Base-by-base conservation (phyloP, 53 echinoderm and acorn worm species). In the Mesocentrotus franciscanus region DNA sequence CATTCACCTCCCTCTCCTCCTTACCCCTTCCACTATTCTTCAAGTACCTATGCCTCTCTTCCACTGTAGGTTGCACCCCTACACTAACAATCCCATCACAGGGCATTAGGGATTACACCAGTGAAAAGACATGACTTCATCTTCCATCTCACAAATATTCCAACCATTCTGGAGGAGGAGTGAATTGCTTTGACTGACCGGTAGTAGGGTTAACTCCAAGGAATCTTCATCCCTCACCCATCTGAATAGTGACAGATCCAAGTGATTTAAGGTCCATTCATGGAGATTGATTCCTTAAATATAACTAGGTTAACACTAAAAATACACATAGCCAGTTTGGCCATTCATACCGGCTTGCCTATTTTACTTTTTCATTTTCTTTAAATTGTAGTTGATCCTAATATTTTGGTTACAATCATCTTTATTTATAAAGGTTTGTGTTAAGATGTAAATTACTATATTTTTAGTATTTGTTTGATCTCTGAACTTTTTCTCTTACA, bases 81-180 rank as follows among this genome's bases (percentile, higher is more conserved):
- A 8, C 81, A 17, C 81, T 42, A 42, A 81, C 42, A 18, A 81
- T 42, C 81, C 81, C 81, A 81, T 81, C 42, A 42, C 8, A 17
- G 42, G 81, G 42, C 81, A 81, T 81, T 8, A 81, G 81, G 81
- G 81, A 81, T 81, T 81, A 81, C 81, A 39, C 36, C 36, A 81
- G 81, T 81, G 81, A 81, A 81, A 81, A 81, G 81, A 81, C 81
- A 81, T 42, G 81, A 81, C 81, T 81, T 81, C 81, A 81, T 81
- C 81, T 39, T 42, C 81, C 81, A 81, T 81, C 81, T 42, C 42
- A 18, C 36, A 81, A 81, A 36, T 81, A 81, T 81, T 81, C 81
- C 81, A 81, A 81, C 18, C 81, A 81, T 81, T 36, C 42, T 81
- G 22, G 42, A 17, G 81, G 81, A 18, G 81, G 81, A 42, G 9